Base-by-base conservation (phyloP, 1,140 invertebrate genomes). In the Drosophila guanche region DNA sequence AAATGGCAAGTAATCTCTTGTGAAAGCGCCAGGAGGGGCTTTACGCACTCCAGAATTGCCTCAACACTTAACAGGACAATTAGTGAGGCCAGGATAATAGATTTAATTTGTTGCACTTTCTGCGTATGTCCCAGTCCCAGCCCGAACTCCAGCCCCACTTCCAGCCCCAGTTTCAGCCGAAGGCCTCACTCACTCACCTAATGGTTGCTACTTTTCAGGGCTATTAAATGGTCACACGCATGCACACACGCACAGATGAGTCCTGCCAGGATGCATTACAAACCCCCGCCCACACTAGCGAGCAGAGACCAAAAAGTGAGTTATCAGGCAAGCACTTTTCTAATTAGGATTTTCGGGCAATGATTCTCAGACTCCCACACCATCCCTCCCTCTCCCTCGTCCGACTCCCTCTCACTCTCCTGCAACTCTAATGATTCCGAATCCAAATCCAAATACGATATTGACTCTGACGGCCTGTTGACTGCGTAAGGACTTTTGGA, bases 251-350 rank as follows among this genome's bases (percentile, higher is more conserved):
- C 25, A 27, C 25, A 27, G 33, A 4, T 37, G 4, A 4, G 43
- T 23, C n/a, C 48, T 51, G 50, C 12, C 56, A 37, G 59, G 63
- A 58, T 58, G 50, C 40, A 50, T 40, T 46, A 56, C 20, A 20
- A 20, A 20, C 16, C 16, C 16, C 37, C 29, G 16, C 5, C 5
- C 43, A 20, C 47, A 42, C 33, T 29, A 56, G 42, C 16, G 20
- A 23, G 53, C 41, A 22, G 16, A 41, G 50, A 67, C 54, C 63
- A 57, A 66, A 86, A 86, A 85, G 54, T 77, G 77, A 85, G 74
- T 85, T 85, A 86, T 85, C 77, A 86, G 74, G 77, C 78, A 67
- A 88, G 81, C 81, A 85, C 81, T 85, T 85, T 85, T 88, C 81
- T 85, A 85, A 85, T 85, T 85, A 85, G 81, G 58, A 74, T 73